phyloP scores from a whole-genome alignment of 1,140 invertebrate genomes.

The Drosophila sproati region DNA sequence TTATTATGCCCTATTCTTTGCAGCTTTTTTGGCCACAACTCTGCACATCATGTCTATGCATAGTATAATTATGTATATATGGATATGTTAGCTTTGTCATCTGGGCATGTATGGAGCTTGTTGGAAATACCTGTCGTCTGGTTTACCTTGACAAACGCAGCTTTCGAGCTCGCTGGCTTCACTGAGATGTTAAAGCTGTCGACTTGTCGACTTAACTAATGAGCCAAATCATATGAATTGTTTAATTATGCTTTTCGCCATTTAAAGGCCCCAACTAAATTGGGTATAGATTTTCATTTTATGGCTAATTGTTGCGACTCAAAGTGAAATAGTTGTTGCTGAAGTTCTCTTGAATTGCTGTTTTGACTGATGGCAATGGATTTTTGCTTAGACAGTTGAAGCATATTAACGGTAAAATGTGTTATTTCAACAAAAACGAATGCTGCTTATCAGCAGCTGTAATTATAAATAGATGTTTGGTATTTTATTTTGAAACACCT shows the following conservation, averaged over 20 bases:
- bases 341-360: conserved; percentile 22
- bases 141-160: conserved; percentile 68
- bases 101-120: conserved; percentile 15
- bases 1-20: background rate
- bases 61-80: conserved; percentile 13
- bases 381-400: conserved; percentile 27
- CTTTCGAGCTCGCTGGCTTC: conserved; percentile 67
- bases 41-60: conserved; percentile 8
- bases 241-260: conserved; percentile 41
- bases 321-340: background rate
- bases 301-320: conserved; percentile 38
- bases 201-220: too few species aligned
- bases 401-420: conserved; percentile 4
- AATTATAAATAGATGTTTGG: too few species aligned
- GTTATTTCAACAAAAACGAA: background rate
- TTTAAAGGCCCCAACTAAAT: conserved; percentile 34
- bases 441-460: conserved; percentile 1
- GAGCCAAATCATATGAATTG: conserved; percentile 37
- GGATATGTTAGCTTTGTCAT: background rate
- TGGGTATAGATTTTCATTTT: conserved; percentile 19
- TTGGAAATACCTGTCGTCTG: conserved; percentile 56
- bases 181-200: conserved; percentile 26
- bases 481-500: background rate
- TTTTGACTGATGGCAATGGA: background rate
- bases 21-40: conserved; percentile 5